Base-by-base conservation (phyloP, 2,113 vertebrate species). In the Lasiurus borealis region DNA sequence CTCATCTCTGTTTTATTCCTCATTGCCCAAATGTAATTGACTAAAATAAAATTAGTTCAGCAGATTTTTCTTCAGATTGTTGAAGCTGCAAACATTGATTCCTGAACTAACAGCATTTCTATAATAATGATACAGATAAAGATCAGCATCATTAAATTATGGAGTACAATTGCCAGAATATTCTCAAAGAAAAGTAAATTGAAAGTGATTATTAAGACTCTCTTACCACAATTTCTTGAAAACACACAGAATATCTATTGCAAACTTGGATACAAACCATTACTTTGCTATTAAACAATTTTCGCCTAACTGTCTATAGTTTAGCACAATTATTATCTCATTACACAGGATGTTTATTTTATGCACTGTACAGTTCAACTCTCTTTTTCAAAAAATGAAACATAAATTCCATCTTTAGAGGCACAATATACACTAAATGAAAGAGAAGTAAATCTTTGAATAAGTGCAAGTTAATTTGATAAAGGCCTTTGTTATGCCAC, bases 241-340 rank as follows among this genome's bases (percentile, higher is more conserved):
- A 97, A 80, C 68, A 97, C 96, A 94, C 68, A 68, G 52, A 50
- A 72, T 76, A 92, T 90, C 27, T 96, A 23, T 64, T 97, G 50
- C 46, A 96, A 97, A 98, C 54, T 95, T 76, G 85, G 96, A 98
- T 92, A 93, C 85, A 98, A 98, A 92, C 81, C 95, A 95, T 77
- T 98, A 93, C 72, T 97, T 97, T 96, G 91, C 96, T 97, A 96
- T 97, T 96, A 98, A 98, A 96, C 36, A 97, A 94, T 97, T 97
- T 97, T 98, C 75, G 72, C 97, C 71, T 97, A 96, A 98, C 97
- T 9, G 0, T 96, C 89, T 97, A 83, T 84, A 97, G 93, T 66
- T 95, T 92, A 98, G 96, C 66, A 95, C 92, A 98, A 93, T 98
- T 98, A 98, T 97, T 97, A 81, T 88, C 68, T 97, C 95, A 97